A percentile compares a stretch with the other conserved stretches of the same genome.
phyloP scores from a whole-genome alignment of 2,113 vertebrate genomes.

The Periophthalmus modestus region DNA sequence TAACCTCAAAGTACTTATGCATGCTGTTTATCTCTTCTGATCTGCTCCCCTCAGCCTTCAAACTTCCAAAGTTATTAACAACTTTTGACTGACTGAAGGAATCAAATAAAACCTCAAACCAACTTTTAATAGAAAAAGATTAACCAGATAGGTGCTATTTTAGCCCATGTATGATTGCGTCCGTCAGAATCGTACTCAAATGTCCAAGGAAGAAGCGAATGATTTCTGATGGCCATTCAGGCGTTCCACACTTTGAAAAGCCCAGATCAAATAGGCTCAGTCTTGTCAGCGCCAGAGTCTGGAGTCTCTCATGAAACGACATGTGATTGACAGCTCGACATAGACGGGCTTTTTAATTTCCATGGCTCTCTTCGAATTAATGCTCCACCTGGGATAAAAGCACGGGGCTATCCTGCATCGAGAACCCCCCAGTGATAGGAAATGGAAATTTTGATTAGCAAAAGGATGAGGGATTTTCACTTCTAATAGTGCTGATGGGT shows the following conservation, averaged over 20 bases:
- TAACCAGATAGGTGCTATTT: slow-evolving; percentile 63
- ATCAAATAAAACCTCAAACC: slow-evolving; percentile 49
- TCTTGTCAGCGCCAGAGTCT: slow-evolving; percentile 82
- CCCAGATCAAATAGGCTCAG: slow-evolving; percentile 83
- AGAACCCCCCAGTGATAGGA: slow-evolving; percentile 68
- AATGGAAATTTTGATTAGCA: slow-evolving; percentile 76
- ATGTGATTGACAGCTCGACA: slow-evolving; percentile 86
- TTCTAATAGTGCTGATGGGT: slow-evolving; percentile 80
- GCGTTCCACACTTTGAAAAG: slow-evolving; percentile 70
- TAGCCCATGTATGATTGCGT: slow-evolving; percentile 67
- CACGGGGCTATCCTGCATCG: slow-evolving; percentile 74
- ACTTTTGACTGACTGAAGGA: slow-evolving; percentile 49
- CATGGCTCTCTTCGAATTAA: slow-evolving; percentile 83
- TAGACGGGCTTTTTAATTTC: slow-evolving; percentile 80
- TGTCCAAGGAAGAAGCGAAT: slow-evolving; percentile 73
- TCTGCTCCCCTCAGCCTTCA: neutral
- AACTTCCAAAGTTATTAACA: slow-evolving; percentile 28
- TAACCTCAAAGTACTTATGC: neutral
- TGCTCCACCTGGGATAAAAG: slow-evolving; percentile 87
- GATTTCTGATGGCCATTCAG: slow-evolving; percentile 81
- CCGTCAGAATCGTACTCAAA: slow-evolving; percentile 71
- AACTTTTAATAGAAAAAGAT: slow-evolving; percentile 58
- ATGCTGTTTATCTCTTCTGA: neutral
- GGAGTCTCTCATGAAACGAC: slow-evolving; percentile 75
- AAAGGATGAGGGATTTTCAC: slow-evolving; percentile 67